phyloP scores from a whole-genome alignment of 2,888 invertebrate species.

The Agapetus fuscipes region DNA sequence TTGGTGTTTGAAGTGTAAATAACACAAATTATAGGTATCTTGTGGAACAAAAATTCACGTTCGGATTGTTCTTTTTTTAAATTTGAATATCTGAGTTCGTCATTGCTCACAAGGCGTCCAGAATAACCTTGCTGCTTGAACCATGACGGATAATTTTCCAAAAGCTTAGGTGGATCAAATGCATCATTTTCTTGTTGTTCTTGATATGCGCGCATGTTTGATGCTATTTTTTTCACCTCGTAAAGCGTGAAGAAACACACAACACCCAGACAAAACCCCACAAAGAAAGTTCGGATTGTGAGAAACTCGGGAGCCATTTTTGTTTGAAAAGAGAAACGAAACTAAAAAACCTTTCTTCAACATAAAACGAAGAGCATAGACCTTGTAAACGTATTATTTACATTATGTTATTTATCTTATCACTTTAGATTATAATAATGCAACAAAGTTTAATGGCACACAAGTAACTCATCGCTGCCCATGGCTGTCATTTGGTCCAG shows the following conservation, averaged over 20 bases:
- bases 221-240: background rate
- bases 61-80: constrained; percentile 20
- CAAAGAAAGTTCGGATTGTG: constrained; percentile 12
- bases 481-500: too few species aligned
- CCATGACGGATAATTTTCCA: constrained; percentile 24
- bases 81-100: constrained; percentile 12
- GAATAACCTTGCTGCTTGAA: constrained; percentile 21
- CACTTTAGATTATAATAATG: too few species aligned
- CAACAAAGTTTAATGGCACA: too few species aligned
- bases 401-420: too few species aligned
- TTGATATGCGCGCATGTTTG: too few species aligned
- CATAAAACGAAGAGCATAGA: too few species aligned
- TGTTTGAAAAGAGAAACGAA: too few species aligned
- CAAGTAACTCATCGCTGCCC: too few species aligned
- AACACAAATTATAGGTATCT: constrained; percentile 36
- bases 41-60: constrained; percentile 26
- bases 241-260: constrained; percentile 4
- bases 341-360: too few species aligned
- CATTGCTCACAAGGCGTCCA: constrained; percentile 11
- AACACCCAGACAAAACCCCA: constrained; percentile 12
- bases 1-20: constrained; percentile 35
- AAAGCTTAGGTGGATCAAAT: background rate
- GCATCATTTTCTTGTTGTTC: background rate
- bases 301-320: constrained; percentile 14
- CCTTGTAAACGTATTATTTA: too few species aligned